Percentiles rank a stretch among this genome's conserved stretches.
These are phyloP conservation scores for Danio tinwini DNA, from an alignment of 2,797 vertebrate species.

Conservation along the genomic window DNA sequence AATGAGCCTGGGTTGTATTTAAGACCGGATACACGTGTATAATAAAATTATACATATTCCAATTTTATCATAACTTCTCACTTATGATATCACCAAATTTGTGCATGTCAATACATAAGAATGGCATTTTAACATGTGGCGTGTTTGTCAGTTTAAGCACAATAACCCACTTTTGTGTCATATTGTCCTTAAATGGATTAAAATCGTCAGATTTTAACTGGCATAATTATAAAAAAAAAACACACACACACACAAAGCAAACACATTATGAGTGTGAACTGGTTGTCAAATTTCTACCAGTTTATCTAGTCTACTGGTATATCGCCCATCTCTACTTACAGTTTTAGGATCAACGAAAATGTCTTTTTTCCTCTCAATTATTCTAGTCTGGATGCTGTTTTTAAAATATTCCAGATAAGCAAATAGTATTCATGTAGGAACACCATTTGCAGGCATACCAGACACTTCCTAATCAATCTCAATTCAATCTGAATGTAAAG, in stretches of 20 bases:
- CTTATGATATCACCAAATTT: neutral
- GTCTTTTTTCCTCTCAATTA: neutral
- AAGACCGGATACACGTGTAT: neutral
- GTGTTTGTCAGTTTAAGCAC: neutral
- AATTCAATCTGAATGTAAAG: slow-evolving; percentile 16
- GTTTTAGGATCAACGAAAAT: slow-evolving; percentile 11
- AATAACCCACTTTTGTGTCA: neutral
- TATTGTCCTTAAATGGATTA: slow-evolving; percentile 2
- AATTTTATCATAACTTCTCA: neutral
- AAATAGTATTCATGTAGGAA: slow-evolving; percentile 24
- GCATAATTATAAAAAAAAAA: neutral
- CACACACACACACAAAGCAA: neutral
- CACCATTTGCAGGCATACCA: slow-evolving; percentile 26
- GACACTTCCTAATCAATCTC: neutral
- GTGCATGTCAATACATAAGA: neutral
- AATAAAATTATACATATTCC: neutral
- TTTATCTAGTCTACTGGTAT: neutral
- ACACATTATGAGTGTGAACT: neutral
- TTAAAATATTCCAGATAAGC: neutral
- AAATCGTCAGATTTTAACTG: neutral
- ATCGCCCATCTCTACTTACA: neutral
- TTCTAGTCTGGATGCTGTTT: neutral
- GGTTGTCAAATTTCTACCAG: neutral
- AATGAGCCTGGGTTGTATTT: no score
- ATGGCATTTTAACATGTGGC: neutral